Percentiles rank a stretch among this genome's conserved stretches.
Evolutionary conservation across 1,140 invertebrate species (phyloP).

Genomic region (Drosophila seguyi): DNA sequence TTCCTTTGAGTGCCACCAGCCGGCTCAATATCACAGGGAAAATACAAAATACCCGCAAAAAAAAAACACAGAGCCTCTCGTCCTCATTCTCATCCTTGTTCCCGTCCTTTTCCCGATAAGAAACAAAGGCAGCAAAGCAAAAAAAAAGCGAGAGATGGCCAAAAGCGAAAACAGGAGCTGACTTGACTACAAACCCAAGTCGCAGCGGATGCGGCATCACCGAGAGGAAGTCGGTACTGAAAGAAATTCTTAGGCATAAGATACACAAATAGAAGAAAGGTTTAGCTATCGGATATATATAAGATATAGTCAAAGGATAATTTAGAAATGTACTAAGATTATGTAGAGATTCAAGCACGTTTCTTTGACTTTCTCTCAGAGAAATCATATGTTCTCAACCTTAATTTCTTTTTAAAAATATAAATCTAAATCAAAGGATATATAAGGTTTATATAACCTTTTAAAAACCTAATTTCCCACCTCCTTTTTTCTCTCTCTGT

Average conservation of each 20-base stretch:
- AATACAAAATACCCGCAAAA: constrained; percentile 73
- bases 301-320: too few species aligned
- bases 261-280: not conserved
- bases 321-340: too few species aligned
- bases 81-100: not conserved
- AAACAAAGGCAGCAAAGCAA: constrained; percentile 32
- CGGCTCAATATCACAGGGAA: constrained; percentile 56
- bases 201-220: constrained; percentile 67
- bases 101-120: constrained; percentile 1
- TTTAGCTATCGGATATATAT: not conserved
- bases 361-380: too few species aligned
- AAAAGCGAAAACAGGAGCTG: constrained; percentile 71
- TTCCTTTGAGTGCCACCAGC: constrained; percentile 73
- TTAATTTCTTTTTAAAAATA: not conserved
- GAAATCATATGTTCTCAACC: not conserved
- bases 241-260: not conserved
- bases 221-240: constrained; percentile 6
- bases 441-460: not conserved
- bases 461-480: too few species aligned
- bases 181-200: constrained; percentile 76
- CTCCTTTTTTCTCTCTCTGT: constrained; percentile 1
- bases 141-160: constrained; percentile 24
- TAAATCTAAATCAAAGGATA: not conserved
- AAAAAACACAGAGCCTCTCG: constrained; percentile 20
- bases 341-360: too few species aligned